Percentiles rank a stretch among this genome's conserved stretches.
These are phyloP conservation scores for Holacanthus passer DNA, from an alignment of 2,113 vertebrate species.

Conservation along the genomic window DNA sequence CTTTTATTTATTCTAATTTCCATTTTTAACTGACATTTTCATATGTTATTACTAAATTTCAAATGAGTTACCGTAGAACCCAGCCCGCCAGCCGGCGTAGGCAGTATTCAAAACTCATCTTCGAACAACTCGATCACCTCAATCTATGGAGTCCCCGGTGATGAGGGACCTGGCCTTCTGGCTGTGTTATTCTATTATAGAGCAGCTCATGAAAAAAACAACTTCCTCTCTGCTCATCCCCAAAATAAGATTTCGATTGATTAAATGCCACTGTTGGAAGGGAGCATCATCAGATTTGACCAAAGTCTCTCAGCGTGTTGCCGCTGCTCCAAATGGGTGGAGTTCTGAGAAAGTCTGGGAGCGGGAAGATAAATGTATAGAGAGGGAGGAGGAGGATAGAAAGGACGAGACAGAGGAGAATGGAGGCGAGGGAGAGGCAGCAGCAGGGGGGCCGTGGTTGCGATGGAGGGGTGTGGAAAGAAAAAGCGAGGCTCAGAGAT, in stretches of 20 bases:
- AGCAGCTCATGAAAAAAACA: conserved; percentile 79
- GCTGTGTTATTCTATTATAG: conserved; percentile 77
- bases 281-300: conserved; percentile 78
- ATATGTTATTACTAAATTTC: conserved; percentile 41
- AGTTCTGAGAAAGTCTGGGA: conserved; percentile 50
- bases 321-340: conserved; percentile 57
- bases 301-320: conserved; percentile 72
- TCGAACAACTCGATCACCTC: conserved; percentile 73
- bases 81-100: conserved; percentile 38
- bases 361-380: conserved; percentile 41
- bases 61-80: conserved; percentile 13
- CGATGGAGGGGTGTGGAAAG: conserved; percentile 9
- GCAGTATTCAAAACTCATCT: conserved; percentile 69
- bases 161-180: conserved; percentile 70
- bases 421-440: conserved; percentile 10
- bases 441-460: conserved; percentile 24
- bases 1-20: conserved; percentile 22
- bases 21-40: conserved; percentile 53
- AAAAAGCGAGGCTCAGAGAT: conserved; percentile 51
- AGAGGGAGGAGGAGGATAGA: conserved; percentile 29
- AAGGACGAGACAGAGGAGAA: conserved; percentile 16
- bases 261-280: conserved; percentile 80
- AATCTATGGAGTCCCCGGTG: conserved; percentile 65
- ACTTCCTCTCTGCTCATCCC: conserved; percentile 77
- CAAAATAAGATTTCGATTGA: conserved; percentile 85